Conservation (phyloP, 2,113 vertebrate genomes). For the Pseudorhombus dupliciocellatus region DNA sequence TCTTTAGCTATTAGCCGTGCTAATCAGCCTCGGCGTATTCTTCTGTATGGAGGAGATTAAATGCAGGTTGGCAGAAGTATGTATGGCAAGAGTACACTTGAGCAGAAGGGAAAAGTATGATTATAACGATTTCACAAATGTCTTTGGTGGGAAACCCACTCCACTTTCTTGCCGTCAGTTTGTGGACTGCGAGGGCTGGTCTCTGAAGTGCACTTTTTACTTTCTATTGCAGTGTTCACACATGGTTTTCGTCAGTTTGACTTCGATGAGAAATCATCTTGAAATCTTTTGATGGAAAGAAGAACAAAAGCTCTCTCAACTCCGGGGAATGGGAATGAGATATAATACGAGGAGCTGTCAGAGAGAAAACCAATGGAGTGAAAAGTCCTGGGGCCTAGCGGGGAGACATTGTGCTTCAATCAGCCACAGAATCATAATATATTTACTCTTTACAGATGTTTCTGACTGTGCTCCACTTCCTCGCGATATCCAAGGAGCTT, state of each 20-base stretch:
- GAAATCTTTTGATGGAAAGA: conserved; percentile 52
- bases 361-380: conserved; percentile 39
- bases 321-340: conserved; percentile 45
- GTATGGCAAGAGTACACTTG: background rate
- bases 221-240: conserved; percentile 18
- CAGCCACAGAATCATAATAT: conserved; percentile 41
- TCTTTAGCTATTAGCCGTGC: too few relatives aligned
- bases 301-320: conserved; percentile 50
- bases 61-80: too few relatives aligned
- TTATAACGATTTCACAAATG: background rate
- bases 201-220: background rate
- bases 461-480: background rate
- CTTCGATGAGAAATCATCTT: conserved; percentile 38
- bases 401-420: conserved; percentile 25
- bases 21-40: too few relatives aligned
- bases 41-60: too few relatives aligned
- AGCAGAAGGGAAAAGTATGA: background rate
- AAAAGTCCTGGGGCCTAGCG: conserved; percentile 32
- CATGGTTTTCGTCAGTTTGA: conserved; percentile 17
- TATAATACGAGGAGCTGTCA: conserved; percentile 49
- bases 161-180: background rate
- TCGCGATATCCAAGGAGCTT: background rate
- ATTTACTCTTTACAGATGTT: conserved; percentile 27
- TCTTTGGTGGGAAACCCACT: background rate
- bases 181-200: background rate